phyloP scores from a whole-genome alignment of 2,797 vertebrate genomes.

The Ceryle rudis region DNA sequence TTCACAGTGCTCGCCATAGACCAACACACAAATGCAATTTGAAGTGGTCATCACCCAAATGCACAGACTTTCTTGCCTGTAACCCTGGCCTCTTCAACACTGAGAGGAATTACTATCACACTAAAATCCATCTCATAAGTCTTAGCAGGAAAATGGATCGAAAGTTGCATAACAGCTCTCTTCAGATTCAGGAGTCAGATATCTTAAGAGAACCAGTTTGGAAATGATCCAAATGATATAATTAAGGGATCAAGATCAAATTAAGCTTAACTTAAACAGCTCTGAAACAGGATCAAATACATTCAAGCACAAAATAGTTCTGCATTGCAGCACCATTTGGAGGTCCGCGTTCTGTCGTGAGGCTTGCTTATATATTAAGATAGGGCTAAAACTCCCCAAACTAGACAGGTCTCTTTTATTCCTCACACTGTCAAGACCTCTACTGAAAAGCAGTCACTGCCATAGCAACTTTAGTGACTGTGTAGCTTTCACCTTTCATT shows the following conservation, averaged over 20 bases:
- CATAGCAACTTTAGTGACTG: background rate
- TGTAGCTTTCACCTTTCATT: background rate
- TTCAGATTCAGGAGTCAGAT: background rate
- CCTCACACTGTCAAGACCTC: background rate
- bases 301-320: background rate
- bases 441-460: background rate
- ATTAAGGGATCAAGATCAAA: slow-evolving; percentile 31
- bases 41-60: background rate
- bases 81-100: background rate
- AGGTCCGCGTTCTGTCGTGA: background rate
- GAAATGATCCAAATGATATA: background rate
- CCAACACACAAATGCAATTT: fast-evolving
- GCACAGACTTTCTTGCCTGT: background rate
- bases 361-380: background rate
- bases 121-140: background rate
- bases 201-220: background rate
- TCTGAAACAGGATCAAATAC: background rate
- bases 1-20: fast-evolving
- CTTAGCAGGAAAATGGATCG: background rate
- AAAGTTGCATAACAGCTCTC: background rate
- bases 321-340: background rate
- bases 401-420: background rate
- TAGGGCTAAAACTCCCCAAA: background rate
- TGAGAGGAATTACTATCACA: background rate
- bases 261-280: background rate